phyloP scores from a whole-genome alignment of 2,888 invertebrate species.

The Polymixis lichenea region DNA sequence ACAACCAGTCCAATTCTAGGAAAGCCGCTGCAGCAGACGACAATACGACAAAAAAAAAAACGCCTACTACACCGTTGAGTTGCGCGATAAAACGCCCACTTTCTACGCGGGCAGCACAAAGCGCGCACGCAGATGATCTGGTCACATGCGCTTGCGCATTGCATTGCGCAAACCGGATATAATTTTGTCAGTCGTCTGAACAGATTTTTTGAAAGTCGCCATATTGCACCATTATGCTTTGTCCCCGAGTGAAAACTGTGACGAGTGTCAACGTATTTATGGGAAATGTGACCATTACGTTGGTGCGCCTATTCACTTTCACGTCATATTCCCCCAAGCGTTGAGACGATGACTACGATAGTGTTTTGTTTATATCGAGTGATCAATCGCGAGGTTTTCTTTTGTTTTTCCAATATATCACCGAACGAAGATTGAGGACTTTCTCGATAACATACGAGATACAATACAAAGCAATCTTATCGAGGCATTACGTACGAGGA shows the following conservation, averaged over 20 bases:
- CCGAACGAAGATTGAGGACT: conserved; percentile 24
- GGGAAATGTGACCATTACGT: conserved; percentile 57
- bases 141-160: conserved; percentile 57
- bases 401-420: conserved; percentile 44
- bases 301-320: conserved; percentile 61
- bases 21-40: conserved; percentile 42
- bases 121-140: conserved; percentile 71
- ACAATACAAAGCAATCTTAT: conserved; percentile 34
- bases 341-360: conserved; percentile 52
- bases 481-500: conserved; percentile 39
- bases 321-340: conserved; percentile 53
- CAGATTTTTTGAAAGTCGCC: conserved; percentile 69
- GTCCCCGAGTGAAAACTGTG: conserved; percentile 61
- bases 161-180: conserved; percentile 83
- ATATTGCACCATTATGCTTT: conserved; percentile 65
- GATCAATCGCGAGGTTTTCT: conserved; percentile 41
- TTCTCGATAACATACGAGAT: conserved; percentile 38
- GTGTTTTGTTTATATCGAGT: conserved; percentile 34
- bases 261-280: conserved; percentile 57
- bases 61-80: conserved; percentile 56
- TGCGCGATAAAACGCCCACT: conserved; percentile 71
- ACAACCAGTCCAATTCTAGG: conserved; percentile 31
- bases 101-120: conserved; percentile 69
- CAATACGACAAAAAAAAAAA: conserved; percentile 49
- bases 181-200: conserved; percentile 65